Conservation (phyloP, 2,888 invertebrate genomes). For the Geophilus truncorum region DNA sequence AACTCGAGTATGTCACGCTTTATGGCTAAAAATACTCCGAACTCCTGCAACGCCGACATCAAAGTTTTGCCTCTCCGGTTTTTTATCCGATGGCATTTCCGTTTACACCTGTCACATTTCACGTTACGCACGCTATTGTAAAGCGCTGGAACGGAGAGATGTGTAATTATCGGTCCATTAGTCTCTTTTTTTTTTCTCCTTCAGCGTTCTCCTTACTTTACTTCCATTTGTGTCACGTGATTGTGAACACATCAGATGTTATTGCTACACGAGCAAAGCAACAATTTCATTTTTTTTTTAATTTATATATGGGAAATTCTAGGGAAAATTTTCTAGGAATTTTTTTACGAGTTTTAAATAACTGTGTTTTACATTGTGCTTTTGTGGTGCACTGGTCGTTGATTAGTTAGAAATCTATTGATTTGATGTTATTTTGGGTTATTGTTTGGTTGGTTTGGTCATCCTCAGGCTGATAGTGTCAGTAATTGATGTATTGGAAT, state of each 20-base stretch:
- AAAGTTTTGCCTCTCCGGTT: background rate
- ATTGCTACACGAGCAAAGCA: background rate
- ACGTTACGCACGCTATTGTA: background rate
- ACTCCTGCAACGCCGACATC: background rate
- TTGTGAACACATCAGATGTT: background rate
- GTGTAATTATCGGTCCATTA: background rate
- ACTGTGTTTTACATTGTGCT: no score
- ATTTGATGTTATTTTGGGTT: no score
- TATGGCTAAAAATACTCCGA: background rate
- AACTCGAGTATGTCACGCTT: background rate
- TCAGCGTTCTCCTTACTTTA: background rate
- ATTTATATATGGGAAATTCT: no score
- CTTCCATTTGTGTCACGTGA: background rate
- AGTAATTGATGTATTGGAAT: no score
- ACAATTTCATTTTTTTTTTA: background rate
- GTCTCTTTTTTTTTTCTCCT: background rate
- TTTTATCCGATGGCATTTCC: background rate
- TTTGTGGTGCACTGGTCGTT: no score
- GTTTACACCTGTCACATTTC: background rate
- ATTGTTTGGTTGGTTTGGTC: no score
- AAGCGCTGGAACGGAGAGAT: background rate
- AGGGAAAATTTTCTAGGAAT: background rate
- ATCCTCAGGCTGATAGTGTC: no score
- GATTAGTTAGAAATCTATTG: no score
- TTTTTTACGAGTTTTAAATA: no score